These are phyloP conservation scores for Eledone cirrhosa DNA, from an alignment of 2,888 invertebrate genomes.

Conservation along the genomic window DNA sequence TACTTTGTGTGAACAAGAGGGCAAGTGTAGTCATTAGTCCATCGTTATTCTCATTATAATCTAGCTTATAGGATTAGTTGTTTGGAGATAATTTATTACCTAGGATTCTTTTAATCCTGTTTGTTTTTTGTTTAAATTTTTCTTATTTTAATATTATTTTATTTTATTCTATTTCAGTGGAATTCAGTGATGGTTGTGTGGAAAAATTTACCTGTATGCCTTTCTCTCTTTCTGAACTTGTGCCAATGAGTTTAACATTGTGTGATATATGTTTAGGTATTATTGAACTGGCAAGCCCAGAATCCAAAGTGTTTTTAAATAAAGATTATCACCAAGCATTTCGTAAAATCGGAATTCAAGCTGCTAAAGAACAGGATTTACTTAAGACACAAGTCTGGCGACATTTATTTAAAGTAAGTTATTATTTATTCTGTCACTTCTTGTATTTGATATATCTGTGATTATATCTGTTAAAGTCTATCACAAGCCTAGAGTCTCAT, in stretches of 20 bases:
- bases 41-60: too few relatives aligned
- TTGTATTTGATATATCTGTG: too few relatives aligned
- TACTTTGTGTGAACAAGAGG: too few relatives aligned
- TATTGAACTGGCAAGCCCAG: constrained; percentile 86
- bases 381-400: constrained; percentile 76
- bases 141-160: neutral
- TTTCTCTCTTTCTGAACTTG: constrained; percentile 79
- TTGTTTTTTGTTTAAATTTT: neutral
- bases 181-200: neutral
- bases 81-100: too few relatives aligned
- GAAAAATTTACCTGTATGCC: constrained; percentile 69
- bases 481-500: too few relatives aligned
- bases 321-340: constrained; percentile 74
- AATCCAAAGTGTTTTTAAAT: constrained; percentile 71
- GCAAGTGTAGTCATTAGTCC: too few relatives aligned
- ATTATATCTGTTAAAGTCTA: too few relatives aligned
- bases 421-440: too few relatives aligned
- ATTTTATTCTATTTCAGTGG: neutral
- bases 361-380: constrained; percentile 53
- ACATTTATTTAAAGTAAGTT: constrained; percentile 78
- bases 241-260: constrained; percentile 77
- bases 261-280: constrained; percentile 85
- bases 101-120: neutral
- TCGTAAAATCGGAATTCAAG: constrained; percentile 48
- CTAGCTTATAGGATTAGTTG: too few relatives aligned